Percentiles rank a stretch among this genome's conserved stretches.
Evolutionary conservation across 2,113 vertebrate genomes (phyloP).

Genomic region (Chionis minor): DNA sequence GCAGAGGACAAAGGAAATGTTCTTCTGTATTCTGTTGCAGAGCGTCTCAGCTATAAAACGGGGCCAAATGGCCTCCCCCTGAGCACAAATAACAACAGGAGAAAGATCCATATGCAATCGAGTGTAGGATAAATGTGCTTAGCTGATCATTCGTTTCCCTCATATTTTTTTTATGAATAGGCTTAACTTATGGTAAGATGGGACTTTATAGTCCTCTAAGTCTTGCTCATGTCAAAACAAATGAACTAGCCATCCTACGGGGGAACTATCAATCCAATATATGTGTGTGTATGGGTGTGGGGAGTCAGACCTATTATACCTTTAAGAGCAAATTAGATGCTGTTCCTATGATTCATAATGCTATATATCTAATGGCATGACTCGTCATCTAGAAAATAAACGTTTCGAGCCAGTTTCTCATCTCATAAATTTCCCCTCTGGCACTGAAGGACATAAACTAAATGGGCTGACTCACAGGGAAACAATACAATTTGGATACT

Average conservation of each 20-base stretch:
- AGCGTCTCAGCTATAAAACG: slow-evolving; percentile 25
- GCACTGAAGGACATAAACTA: slow-evolving; percentile 63
- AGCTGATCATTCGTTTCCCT: slow-evolving; percentile 55
- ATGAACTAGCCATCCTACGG: slow-evolving; percentile 63
- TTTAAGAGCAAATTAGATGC: slow-evolving; percentile 82
- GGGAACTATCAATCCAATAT: slow-evolving; percentile 62
- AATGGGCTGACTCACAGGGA: slow-evolving; percentile 66
- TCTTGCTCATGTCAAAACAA: slow-evolving; percentile 63
- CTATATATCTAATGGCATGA: slow-evolving; percentile 73
- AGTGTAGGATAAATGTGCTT: slow-evolving; percentile 44
- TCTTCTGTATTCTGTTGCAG: slow-evolving; percentile 23
- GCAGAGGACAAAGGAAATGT: slow-evolving; percentile 60
- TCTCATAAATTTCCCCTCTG: slow-evolving; percentile 70
- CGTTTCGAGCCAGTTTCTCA: slow-evolving; percentile 63
- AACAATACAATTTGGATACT: slow-evolving; percentile 67
- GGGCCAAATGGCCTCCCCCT: slow-evolving; percentile 48
- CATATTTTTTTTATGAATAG: slow-evolving; percentile 71
- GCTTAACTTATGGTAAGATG: slow-evolving; percentile 58
- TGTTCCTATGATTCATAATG: slow-evolving; percentile 80
- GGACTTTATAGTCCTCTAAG: slow-evolving; percentile 51
- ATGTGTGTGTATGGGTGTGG: slow-evolving; percentile 58
- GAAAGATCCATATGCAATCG: not conserved
- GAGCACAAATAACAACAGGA: slow-evolving; percentile 62
- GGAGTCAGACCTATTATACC: slow-evolving; percentile 76
- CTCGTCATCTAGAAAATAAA: slow-evolving; percentile 67